These are phyloP conservation scores for Vulpes ferrilata DNA, from an alignment of 2,113 vertebrate genomes.

Conservation along the genomic window DNA sequence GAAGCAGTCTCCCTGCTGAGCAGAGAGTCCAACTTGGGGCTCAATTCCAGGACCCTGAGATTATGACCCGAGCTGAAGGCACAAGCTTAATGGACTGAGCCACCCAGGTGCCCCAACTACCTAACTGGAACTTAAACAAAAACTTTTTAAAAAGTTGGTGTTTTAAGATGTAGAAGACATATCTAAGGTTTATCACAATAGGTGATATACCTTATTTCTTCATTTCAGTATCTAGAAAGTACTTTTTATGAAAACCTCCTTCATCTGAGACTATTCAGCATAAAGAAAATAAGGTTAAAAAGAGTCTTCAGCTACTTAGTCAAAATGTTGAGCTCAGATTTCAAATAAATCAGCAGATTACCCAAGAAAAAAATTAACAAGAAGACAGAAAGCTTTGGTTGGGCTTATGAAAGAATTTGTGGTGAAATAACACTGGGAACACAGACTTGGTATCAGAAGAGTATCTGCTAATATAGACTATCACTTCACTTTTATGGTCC, in stretches of 20 bases:
- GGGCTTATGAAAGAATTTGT: neutral
- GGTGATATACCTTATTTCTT: neutral
- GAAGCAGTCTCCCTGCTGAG: too few species aligned
- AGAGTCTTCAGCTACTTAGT: neutral
- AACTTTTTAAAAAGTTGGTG: neutral
- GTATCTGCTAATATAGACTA: neutral
- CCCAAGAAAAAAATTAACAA: neutral
- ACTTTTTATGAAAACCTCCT: neutral
- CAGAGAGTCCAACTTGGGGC: neutral
- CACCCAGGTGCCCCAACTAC: neutral
- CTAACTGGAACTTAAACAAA: neutral
- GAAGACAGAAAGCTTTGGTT: neutral
- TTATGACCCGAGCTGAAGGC: neutral
- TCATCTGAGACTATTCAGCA: neutral
- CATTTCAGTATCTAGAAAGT: neutral
- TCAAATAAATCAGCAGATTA: neutral
- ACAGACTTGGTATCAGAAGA: neutral
- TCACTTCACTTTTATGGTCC: neutral
- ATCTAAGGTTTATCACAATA: neutral
- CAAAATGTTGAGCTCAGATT: neutral
- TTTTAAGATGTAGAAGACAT: neutral
- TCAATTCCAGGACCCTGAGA: neutral
- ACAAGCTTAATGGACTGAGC: neutral
- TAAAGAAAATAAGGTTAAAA: neutral
- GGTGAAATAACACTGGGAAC: neutral